These are phyloP conservation scores for Alethe castanea DNA, from an alignment of 2,113 vertebrate genomes.

Conservation along the genomic window DNA sequence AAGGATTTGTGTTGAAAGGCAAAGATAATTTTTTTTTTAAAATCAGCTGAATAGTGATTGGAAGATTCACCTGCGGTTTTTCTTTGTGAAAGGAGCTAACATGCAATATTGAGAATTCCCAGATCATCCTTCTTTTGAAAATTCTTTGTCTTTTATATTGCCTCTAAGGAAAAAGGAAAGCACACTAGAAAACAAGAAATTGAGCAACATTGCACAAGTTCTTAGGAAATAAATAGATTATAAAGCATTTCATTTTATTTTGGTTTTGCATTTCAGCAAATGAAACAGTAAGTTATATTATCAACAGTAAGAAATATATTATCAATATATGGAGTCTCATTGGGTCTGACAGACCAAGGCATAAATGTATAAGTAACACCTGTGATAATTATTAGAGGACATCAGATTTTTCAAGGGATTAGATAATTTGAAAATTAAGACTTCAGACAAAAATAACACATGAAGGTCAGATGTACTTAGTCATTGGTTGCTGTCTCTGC, in stretches of 20 bases:
- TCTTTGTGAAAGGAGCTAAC: constrained; percentile 44
- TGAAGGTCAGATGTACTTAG: not conserved
- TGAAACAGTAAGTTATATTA: not conserved
- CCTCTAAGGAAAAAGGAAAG: not conserved
- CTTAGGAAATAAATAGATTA: not conserved
- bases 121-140: not conserved
- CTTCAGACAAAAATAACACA: not conserved
- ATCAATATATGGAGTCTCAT: not conserved
- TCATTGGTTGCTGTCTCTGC: not conserved
- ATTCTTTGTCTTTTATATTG: not conserved
- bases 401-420: not conserved
- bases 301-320: not conserved
- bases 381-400: not conserved
- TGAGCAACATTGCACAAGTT: not conserved
- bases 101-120: not conserved
- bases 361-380: not conserved
- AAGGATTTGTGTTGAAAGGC: not conserved
- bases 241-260: not conserved
- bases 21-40: not conserved
- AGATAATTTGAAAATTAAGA: not conserved
- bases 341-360: not conserved
- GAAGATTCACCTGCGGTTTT: constrained; percentile 26
- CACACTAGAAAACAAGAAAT: constrained; percentile 53
- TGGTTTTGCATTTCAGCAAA: not conserved
- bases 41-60: not conserved